Base-by-base conservation (phyloP, 2,888 invertebrate species). In the Drosophila mettleri region DNA sequence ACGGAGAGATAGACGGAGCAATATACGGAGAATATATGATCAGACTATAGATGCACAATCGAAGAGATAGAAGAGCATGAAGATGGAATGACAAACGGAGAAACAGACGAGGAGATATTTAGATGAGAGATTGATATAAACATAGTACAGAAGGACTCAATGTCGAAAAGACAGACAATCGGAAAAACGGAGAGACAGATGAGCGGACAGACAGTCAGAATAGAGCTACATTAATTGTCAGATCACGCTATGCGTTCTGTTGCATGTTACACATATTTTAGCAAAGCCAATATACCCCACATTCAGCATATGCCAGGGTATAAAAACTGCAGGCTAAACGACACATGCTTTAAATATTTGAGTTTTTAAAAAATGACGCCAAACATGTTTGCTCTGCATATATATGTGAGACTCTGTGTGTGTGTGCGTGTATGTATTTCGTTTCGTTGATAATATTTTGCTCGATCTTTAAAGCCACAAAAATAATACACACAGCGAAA, bases 311-410 rank as follows among this genome's bases (percentile, higher is more conserved):
- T 12, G 3, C 16, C 27, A 18, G 45, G 31, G 20, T 18, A 49
- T 34, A 22, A 48, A 48, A 58, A 57, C 27, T 66, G 41, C 49
- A 60, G 38, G 39, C 31, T 61, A 61, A 87, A 69, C 77, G 64
- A 39, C 87, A 85, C 68, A 74, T 78, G 85, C 69, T 41, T 85
- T 72, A 72, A 80, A 87, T 81, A 84, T 87, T 79, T 84, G 55
- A 46, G 34, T 69, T 64, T 78, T 70, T 53, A 59, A 72, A 74
- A 69, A 75, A 74, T 81, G 55, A 65, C 58, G 43, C 45, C 54
- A 69, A 82, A 85, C 82, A 85, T 78, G 83, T 82, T 64, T 63
- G 49, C 22, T 22, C 31, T 29, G 27, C 18, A 31, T 31, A 29
- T 29, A 31, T 20, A 20, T 36, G 8, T 16, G 16, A 8, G 36